Percentiles rank a stretch among this genome's conserved stretches.
Evolutionary conservation across 2,888 invertebrate species (phyloP).

Genomic region (Julus scanicus): DNA sequence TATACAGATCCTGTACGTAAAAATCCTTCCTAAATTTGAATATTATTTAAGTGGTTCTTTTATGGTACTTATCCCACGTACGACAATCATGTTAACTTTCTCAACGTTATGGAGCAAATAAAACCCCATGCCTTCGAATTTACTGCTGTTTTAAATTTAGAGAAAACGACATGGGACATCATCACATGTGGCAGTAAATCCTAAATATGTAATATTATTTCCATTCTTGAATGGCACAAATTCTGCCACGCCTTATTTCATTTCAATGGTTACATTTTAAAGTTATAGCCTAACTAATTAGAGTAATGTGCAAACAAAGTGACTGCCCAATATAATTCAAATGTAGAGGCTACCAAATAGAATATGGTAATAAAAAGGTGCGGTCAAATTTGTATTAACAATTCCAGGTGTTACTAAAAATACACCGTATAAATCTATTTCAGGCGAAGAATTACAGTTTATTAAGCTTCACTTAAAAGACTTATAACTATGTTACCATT

Average conservation of each 20-base stretch:
- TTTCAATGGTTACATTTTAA: not conserved
- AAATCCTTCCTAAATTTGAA: conserved; percentile 16
- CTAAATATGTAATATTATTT: not conserved
- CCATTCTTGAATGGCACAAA: conserved; percentile 22
- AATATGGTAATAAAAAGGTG: not conserved
- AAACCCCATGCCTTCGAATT: not conserved
- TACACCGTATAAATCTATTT: no score
- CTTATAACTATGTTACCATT: not conserved
- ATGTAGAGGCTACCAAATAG: no score
- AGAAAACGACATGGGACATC: conserved; percentile 9
- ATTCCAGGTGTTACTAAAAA: no score
- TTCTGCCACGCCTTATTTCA: not conserved
- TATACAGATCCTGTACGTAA: not conserved
- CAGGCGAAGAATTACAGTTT: no score
- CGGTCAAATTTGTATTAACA: no score
- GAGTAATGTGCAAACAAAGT: no score
- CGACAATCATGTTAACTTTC: not conserved
- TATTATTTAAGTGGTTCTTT: not conserved
- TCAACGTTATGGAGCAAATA: not conserved
- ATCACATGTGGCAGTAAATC: not conserved
- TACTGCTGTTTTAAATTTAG: not conserved
- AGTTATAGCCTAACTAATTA: no score
- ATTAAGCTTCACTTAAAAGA: not conserved
- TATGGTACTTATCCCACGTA: not conserved
- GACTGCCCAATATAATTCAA: no score